phyloP scores from a whole-genome alignment of 2,888 invertebrate genomes.

The Pardosa pseudoannulata region DNA sequence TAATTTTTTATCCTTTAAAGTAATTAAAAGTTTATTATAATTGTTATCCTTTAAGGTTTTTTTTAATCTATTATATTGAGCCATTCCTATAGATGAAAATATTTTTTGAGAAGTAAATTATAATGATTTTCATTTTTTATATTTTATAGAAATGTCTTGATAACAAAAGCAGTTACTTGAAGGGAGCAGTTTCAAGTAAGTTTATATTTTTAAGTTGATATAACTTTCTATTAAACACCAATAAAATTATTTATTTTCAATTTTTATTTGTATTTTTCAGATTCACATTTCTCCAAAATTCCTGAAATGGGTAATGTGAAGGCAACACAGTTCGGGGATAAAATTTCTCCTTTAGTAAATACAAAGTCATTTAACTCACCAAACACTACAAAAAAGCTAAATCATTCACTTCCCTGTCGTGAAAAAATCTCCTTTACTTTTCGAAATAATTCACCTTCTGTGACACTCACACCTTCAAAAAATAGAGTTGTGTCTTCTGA shows the following conservation, averaged over 20 bases:
- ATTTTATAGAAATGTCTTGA: conserved; percentile 40
- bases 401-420: background rate
- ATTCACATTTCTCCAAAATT: conserved; percentile 23
- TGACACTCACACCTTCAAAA: background rate
- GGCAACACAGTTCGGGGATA: conserved; percentile 39
- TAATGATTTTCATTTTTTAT: background rate
- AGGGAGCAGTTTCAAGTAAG: conserved; percentile 44
- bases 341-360: conserved; percentile 24
- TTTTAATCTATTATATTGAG: too few relatives aligned
- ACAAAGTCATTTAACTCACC: conserved; percentile 1
- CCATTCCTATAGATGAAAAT: too few relatives aligned
- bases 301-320: conserved; percentile 33
- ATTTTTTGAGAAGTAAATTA: too few relatives aligned
- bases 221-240: too few relatives aligned
- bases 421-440: conserved; percentile 45
- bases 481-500: background rate
- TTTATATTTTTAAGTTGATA: too few relatives aligned
- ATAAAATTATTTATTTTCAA: too few relatives aligned
- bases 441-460: background rate
- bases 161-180: conserved; percentile 28
- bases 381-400: background rate
- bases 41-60: too few relatives aligned
- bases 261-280: conserved; percentile 10
- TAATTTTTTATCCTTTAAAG: too few relatives aligned
- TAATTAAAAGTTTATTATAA: too few relatives aligned